A percentile compares a stretch with the other conserved stretches of the same genome.
Evolutionary conservation across 1,140 invertebrate genomes (phyloP).

Genomic region (Platyura marginata): DNA sequence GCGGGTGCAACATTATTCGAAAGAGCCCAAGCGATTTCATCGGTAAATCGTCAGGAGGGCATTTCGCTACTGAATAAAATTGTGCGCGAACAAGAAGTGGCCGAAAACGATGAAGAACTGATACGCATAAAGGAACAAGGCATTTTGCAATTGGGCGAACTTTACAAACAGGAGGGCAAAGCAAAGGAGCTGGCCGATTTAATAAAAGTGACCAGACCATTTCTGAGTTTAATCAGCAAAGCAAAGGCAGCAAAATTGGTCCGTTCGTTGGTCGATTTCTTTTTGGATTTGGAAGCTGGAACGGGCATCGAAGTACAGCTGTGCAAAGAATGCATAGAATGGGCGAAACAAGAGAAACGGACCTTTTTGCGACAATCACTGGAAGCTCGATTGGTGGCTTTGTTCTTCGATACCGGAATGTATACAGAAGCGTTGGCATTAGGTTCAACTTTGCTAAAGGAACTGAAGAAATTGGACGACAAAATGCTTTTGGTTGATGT

Average conservation of each 20-base stretch:
- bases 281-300: slow-evolving; percentile 86
- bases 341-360: slow-evolving; percentile 94
- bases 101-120: slow-evolving; percentile 66
- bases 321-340: slow-evolving; percentile 96
- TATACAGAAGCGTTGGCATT: slow-evolving; percentile 70
- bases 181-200: slow-evolving; percentile 84
- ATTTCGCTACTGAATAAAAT: slow-evolving; percentile 51
- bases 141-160: slow-evolving; percentile 72
- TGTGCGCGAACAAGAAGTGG: slow-evolving; percentile 43
- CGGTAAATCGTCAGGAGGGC: slow-evolving; percentile 47
- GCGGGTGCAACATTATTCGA: slow-evolving; percentile 75
- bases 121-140: slow-evolving; percentile 78
- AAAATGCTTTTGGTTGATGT: slow-evolving; percentile 96
- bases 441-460: slow-evolving; percentile 70
- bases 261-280: slow-evolving; percentile 89
- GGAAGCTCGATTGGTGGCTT: slow-evolving; percentile 79
- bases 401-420: slow-evolving; percentile 88
- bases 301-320: slow-evolving; percentile 82
- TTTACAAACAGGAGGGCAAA: slow-evolving; percentile 82
- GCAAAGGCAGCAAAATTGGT: slow-evolving; percentile 98
- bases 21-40: slow-evolving; percentile 48
- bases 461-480: slow-evolving; percentile 97
- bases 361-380: slow-evolving; percentile 93
- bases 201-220: slow-evolving; percentile 85
- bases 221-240: slow-evolving; percentile 87